These are phyloP conservation scores for Congeria kusceri DNA, from an alignment of 2,888 invertebrate genomes.

Conservation along the genomic window DNA sequence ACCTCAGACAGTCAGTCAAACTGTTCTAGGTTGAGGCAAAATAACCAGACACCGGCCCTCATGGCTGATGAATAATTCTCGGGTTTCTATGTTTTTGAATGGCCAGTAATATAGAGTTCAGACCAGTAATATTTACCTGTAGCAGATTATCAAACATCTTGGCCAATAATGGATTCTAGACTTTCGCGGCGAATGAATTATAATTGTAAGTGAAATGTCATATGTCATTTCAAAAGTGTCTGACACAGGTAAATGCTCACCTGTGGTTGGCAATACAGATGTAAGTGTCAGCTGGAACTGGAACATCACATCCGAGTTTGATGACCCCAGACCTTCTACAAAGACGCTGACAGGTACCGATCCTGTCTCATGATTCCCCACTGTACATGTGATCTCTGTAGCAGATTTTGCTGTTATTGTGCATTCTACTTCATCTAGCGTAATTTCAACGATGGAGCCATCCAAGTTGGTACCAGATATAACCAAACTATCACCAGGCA, in stretches of 20 bases:
- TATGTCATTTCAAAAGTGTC: too few relatives aligned
- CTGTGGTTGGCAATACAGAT: slow-evolving; percentile 22
- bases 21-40: too few relatives aligned
- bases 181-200: too few relatives aligned
- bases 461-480: slow-evolving; percentile 59
- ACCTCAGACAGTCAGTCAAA: too few relatives aligned
- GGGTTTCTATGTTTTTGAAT: too few relatives aligned
- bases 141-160: too few relatives aligned
- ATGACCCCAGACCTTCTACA: slow-evolving; percentile 16
- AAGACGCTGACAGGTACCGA: slow-evolving; percentile 12
- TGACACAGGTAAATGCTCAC: background rate
- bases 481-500: slow-evolving; percentile 58
- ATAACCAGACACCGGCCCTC: too few relatives aligned
- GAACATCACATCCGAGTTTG: slow-evolving; percentile 21
- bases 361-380: slow-evolving; percentile 21
- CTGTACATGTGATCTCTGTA: slow-evolving; percentile 33
- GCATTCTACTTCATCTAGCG: slow-evolving; percentile 14
- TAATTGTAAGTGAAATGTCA: background rate
- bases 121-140: too few relatives aligned
- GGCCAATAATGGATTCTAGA: too few relatives aligned
- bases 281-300: slow-evolving; percentile 9
- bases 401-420: slow-evolving; percentile 5
- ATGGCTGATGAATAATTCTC: too few relatives aligned
- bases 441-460: background rate
- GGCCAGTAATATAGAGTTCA: too few relatives aligned